Conservation (phyloP, 2,797 vertebrate genomes). For the Erpetoichthys calabaricus region DNA sequence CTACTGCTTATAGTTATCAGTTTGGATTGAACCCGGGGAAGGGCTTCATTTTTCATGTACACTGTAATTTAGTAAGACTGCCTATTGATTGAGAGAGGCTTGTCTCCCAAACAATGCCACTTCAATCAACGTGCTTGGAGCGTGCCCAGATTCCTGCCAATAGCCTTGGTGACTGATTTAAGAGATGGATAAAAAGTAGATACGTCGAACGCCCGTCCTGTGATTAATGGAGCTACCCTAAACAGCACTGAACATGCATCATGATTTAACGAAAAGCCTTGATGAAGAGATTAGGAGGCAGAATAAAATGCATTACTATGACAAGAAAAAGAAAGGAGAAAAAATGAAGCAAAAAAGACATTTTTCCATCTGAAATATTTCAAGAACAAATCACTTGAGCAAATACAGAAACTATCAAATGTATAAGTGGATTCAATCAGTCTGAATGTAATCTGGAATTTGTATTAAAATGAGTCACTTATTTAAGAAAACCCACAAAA, state of each 20-base stretch:
- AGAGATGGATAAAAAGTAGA: constrained; percentile 81
- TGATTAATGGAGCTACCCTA: constrained; percentile 76
- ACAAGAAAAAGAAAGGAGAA: constrained; percentile 44
- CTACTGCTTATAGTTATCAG: constrained; percentile 8
- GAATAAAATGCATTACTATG: constrained; percentile 44
- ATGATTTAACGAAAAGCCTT: constrained; percentile 76
- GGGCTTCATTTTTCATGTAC: constrained; percentile 65
- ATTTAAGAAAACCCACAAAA: constrained; percentile 25
- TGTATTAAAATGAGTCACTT: constrained; percentile 45
- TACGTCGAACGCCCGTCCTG: constrained; percentile 63
- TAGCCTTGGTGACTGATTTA: constrained; percentile 77
- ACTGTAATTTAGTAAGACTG: constrained; percentile 67
- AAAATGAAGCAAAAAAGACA: constrained; percentile 23
- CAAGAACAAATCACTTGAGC: constrained; percentile 40
- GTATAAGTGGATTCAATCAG: constrained; percentile 40
- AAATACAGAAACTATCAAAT: constrained; percentile 39
- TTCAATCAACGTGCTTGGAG: constrained; percentile 60
- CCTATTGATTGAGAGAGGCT: constrained; percentile 56
- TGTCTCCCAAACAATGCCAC: constrained; percentile 68
- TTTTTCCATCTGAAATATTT: constrained; percentile 45
- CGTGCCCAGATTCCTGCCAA: constrained; percentile 52
- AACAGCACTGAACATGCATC: constrained; percentile 72
- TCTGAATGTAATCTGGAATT: constrained; percentile 41
- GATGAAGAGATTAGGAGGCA: constrained; percentile 73
- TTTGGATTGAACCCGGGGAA: constrained; percentile 33